Conservation (phyloP, 2,888 invertebrate species). For the Tetragonula carbonaria region DNA sequence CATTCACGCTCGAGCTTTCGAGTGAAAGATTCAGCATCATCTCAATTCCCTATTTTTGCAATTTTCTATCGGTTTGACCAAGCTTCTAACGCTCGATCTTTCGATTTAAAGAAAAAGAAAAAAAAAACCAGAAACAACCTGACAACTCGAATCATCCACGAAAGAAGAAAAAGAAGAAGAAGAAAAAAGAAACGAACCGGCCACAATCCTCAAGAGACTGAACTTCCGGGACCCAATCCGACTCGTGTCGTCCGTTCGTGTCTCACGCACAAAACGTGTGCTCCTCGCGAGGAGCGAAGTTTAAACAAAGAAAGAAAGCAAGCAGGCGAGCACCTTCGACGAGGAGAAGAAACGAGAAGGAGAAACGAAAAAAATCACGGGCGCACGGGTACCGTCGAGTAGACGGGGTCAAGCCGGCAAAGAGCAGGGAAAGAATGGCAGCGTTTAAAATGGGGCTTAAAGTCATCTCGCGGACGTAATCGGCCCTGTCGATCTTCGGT, state of each 20-base stretch:
- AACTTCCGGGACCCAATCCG: conserved; percentile 41
- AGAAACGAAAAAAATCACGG: conserved; percentile 50
- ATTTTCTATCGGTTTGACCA: too few relatives aligned
- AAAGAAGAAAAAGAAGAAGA: too few relatives aligned
- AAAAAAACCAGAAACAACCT: too few relatives aligned
- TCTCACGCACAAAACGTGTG: background rate
- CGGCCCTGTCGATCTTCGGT: conserved; percentile 71
- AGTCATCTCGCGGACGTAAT: conserved; percentile 72
- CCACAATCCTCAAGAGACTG: background rate
- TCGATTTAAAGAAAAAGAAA: too few relatives aligned
- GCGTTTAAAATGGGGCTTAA: conserved; percentile 71
- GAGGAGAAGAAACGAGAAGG: conserved; percentile 3
- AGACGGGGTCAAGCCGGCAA: conserved; percentile 59
- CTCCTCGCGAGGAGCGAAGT: background rate
- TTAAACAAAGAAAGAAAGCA: conserved; percentile 5
- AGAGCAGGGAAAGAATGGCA: conserved; percentile 67
- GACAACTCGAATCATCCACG: too few relatives aligned
- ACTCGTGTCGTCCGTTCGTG: background rate
- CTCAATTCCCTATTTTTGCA: too few relatives aligned
- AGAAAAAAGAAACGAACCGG: too few relatives aligned
- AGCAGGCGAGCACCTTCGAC: background rate
- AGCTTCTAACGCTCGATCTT: too few relatives aligned
- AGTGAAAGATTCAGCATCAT: too few relatives aligned
- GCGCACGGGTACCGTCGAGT: conserved; percentile 38
- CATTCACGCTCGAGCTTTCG: too few relatives aligned